phyloP scores from a whole-genome alignment of 64 coral and sea anemone genomes.

The Montipora foliosa region DNA sequence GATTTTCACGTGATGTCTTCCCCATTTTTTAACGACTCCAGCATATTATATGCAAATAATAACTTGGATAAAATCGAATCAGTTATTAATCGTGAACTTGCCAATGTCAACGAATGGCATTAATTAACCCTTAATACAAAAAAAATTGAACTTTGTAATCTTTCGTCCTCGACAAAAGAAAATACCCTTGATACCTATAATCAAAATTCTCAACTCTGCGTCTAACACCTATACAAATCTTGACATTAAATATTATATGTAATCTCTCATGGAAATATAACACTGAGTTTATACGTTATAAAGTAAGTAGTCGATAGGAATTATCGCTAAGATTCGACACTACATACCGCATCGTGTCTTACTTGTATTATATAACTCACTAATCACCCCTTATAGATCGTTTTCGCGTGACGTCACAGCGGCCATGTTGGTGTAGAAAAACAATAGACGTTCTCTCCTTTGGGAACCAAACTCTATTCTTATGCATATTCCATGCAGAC shows the following conservation, averaged over 20 bases:
- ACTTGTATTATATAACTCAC: neutral
- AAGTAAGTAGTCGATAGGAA: neutral
- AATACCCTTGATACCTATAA: neutral
- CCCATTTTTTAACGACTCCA: neutral
- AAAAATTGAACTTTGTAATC: neutral
- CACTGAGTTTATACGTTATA: neutral
- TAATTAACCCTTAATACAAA: neutral
- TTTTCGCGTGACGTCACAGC: too few species aligned
- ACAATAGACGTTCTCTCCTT: too few species aligned
- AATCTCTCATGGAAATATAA: neutral
- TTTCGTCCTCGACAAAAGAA: neutral
- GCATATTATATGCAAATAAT: neutral
- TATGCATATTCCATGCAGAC: too few species aligned
- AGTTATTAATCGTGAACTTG: neutral
- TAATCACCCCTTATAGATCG: neutral
- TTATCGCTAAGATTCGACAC: neutral
- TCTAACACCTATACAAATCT: neutral
- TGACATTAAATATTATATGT: neutral
- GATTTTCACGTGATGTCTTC: neutral
- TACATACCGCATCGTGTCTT: neutral
- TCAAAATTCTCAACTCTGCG: neutral
- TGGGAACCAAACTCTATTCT: too few species aligned
- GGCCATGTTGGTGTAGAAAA: too few species aligned
- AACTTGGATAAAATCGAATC: neutral
- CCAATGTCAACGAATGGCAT: neutral